Conservation (phyloP, 1,140 invertebrate genomes). For the Leguminivora glycinivorella region DNA sequence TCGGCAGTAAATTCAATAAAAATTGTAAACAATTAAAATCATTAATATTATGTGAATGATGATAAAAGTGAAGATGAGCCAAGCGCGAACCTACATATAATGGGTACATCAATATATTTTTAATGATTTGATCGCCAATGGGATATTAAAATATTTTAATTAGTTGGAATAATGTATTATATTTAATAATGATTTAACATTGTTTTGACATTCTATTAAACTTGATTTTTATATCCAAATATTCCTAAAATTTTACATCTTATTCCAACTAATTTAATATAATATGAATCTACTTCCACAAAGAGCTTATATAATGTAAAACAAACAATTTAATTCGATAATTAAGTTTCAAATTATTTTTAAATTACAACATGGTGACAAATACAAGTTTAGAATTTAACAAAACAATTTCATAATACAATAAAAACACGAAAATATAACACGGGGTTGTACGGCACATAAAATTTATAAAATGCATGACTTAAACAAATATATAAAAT, state of each 20-base stretch:
- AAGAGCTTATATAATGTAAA: not conserved
- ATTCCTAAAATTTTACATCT: not conserved
- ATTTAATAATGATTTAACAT: too few relatives aligned
- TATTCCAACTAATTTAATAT: conserved; percentile 5
- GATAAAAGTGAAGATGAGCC: not conserved
- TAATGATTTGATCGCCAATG: not conserved
- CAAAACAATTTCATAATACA: not conserved
- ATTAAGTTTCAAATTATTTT: not conserved
- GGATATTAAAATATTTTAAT: not conserved
- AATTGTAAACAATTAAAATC: not conserved
- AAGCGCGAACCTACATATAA: conserved; percentile 3
- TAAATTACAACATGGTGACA: not conserved
- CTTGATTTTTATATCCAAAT: too few relatives aligned
- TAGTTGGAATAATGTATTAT: not conserved
- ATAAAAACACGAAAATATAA: not conserved
- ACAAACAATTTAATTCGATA: not conserved
- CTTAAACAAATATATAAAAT: not conserved
- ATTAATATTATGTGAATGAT: not conserved
- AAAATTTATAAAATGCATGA: not conserved
- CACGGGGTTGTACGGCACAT: not conserved
- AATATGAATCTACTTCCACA: not conserved
- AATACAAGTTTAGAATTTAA: not conserved
- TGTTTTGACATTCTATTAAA: not conserved
- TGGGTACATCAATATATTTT: not conserved
- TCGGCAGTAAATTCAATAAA: conserved; percentile 34